Conservation (phyloP, 2,797 vertebrate genomes). For the Morelia viridis region DNA sequence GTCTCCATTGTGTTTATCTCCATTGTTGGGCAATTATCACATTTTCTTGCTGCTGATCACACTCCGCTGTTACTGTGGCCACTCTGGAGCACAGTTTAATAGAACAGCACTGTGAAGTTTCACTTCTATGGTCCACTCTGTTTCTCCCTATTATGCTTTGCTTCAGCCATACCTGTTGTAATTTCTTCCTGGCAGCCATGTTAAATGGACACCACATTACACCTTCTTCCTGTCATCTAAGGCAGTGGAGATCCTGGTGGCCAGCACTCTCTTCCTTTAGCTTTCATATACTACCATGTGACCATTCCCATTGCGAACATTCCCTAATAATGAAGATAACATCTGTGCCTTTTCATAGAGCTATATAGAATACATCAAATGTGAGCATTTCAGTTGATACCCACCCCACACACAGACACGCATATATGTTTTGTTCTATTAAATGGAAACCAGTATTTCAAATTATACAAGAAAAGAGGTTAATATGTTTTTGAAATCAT, state of each 20-base stretch:
- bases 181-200: too few relatives aligned
- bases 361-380: neutral
- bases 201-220: too few relatives aligned
- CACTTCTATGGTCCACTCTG: neutral
- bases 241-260: neutral
- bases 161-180: neutral
- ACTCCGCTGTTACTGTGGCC: neutral
- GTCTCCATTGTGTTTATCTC: neutral
- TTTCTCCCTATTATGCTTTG: neutral
- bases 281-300: neutral
- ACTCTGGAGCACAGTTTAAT: neutral
- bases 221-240: neutral
- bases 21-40: neutral
- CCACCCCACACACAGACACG: neutral
- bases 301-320: neutral
- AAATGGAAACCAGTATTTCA: conserved; percentile 19
- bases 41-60: neutral
- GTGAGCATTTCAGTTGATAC: neutral
- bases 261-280: neutral
- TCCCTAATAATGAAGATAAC: neutral
- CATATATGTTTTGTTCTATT: conserved; percentile 1
- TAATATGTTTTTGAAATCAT: neutral
- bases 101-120: neutral
- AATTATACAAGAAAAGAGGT: neutral
- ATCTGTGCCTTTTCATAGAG: neutral